Base-by-base conservation (phyloP, 1,140 invertebrate species). In the Drosophila sechellia region DNA sequence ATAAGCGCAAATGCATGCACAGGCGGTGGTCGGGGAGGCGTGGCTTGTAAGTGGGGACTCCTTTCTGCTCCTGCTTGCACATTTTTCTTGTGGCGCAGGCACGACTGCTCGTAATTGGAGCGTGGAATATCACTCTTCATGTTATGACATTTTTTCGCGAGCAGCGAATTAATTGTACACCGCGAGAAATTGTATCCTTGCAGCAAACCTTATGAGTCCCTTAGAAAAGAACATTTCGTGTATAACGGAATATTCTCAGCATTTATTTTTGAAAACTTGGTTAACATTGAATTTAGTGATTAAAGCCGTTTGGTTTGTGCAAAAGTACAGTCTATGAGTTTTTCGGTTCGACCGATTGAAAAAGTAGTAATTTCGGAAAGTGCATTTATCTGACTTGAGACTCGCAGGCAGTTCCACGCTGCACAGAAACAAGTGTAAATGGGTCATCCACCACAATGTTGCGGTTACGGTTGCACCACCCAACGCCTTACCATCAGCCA, bases 81-180 rank as follows among this genome's bases (percentile, higher is more conserved):
- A 39, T 13, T 81, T 86, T 87, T 69, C 63, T 63, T 68, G 77
- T 74, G 60, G 50, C 74, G 55, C 48, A 72, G 77, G 77, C 80
- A 81, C 77, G 74, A 76, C 81, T 79, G 76, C 84, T 80, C 84
- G 85, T 91, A 91, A 91, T 91, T 91, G 90, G 90, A 84, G 90
- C 90, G 80, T 91, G 81, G 79, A 91, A 90, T 90, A 91, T 90
- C 85, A 91, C 90, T 91, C 90, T 91, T 91, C 90, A 87, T 91
- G 90, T 91, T 91, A 91, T 91, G 85, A 91, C 75, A 87, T 89
- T 87, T 89, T 87, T 87, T 89, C 76, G 84, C 84, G 79, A 87
- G 84, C 76, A 87, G 84, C 79, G 84, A 89, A 87, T 89, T 84
- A 87, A 89, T 87, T 89, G 79, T 89, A 83, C 84, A 89, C 83